Base-by-base conservation (phyloP, 2,888 invertebrate species). In the Choreutis nemorana region DNA sequence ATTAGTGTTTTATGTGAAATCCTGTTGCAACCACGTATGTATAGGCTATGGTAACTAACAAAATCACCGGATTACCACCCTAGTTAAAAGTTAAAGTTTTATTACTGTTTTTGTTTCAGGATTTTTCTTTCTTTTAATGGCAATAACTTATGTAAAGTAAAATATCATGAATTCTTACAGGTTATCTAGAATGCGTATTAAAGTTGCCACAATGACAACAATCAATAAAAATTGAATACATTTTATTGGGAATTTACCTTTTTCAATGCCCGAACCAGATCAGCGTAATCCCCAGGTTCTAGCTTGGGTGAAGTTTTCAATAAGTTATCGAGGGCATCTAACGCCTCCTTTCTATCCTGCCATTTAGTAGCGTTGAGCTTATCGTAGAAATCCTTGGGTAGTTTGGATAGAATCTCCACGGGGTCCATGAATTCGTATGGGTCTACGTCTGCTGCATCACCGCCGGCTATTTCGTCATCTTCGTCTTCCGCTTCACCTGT, bases 341-440 rank as follows among this genome's bases (percentile, higher is more conserved):
- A 62, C 0, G 90, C 90, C 56, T 97, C 97, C 56, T 96, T 97
- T 14, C 99, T 81, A 32, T 97, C 94, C 55, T 94, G 94, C 99
- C 97, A 99, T 55, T 95, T 97, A 64, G 94, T 97, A 0, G 92
- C 92, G 49, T 98, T 95, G 3, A 93, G 61, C 60, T 96, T 93
- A 3, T 97, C 96, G 56, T 89, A 95, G 64, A 97, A 98, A 64
- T 97, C 95, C 70, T 94, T 94, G 0, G 97, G 96, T 18, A 99
- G 68, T 57, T 94, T 92, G 0, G 93, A 89, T 1, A 98, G 63
- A 41, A 99, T 92, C 55, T 99, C 96, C 26, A 96, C 94, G 0
- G 97, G 91, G 45, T 93, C 91, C 15, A 97, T 65, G 1, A 97
- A 72, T 31, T 98, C 98, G 63, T 89, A 94, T 0, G 95, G 91